A percentile compares a stretch with the other conserved stretches of the same genome.
Conservation (phyloP, 2,113 vertebrate species). For the Forbesichthys agassizii region DNA sequence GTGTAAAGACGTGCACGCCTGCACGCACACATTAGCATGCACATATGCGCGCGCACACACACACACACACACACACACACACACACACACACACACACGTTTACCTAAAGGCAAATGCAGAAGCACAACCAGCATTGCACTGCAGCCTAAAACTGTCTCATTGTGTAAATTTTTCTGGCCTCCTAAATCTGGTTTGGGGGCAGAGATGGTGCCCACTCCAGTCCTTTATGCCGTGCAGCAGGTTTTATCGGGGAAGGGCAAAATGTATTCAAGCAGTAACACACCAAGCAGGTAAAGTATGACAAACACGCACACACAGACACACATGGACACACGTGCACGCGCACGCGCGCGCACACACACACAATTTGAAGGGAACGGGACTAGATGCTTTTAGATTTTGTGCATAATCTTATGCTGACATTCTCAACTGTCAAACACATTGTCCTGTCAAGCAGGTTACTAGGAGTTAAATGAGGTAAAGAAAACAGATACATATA, state of each 20-base stretch:
- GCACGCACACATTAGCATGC: neutral
- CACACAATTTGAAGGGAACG: too few relatives aligned
- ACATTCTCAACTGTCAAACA: neutral
- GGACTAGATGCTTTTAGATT: neutral
- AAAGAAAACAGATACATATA: neutral
- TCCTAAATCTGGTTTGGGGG: constrained; percentile 78
- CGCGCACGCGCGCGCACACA: too few relatives aligned
- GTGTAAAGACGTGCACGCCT: neutral
- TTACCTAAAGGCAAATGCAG: constrained; percentile 74
- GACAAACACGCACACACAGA: constrained; percentile 16
- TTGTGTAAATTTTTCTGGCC: constrained; percentile 74
- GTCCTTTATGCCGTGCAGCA: constrained; percentile 76
- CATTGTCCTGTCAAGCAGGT: neutral
- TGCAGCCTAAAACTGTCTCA: constrained; percentile 77
- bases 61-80: constrained; percentile 21
- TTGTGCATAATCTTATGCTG: neutral
- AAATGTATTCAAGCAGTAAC: constrained; percentile 66
- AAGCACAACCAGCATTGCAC: constrained; percentile 73
- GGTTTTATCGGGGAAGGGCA: constrained; percentile 70
- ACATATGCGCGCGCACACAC: neutral
- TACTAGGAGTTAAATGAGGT: neutral
- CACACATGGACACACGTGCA: too few relatives aligned
- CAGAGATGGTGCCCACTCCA: constrained; percentile 77
- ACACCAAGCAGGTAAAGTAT: constrained; percentile 72
- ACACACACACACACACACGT: constrained; percentile 42